Conservation (phyloP, 2,888 invertebrate species). For the Gymnoscelis rufifasciata region DNA sequence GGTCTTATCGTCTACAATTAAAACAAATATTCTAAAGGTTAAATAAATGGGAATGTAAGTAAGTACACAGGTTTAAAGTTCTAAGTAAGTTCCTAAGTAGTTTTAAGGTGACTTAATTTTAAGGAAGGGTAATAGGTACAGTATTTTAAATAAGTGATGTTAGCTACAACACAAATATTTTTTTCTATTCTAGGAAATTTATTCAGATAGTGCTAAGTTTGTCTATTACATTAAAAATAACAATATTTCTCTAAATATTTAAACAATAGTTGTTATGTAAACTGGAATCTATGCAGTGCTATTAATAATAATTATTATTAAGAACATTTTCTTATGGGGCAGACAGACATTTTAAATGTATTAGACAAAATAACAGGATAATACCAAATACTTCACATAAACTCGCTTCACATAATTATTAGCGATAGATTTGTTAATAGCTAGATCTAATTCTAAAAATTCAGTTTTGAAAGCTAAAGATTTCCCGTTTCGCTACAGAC, state of each 20-base stretch:
- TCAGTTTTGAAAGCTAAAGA: background rate
- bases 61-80: background rate
- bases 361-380: background rate
- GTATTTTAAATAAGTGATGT: background rate
- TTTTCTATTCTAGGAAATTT: background rate
- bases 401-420: background rate
- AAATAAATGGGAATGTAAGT: slow-evolving; percentile 19
- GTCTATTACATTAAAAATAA: no score
- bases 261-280: no score
- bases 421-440: slow-evolving; percentile 4
- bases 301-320: background rate
- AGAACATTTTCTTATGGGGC: background rate
- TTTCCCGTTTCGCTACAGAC: background rate
- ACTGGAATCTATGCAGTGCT: no score
- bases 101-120: background rate
- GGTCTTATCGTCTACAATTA: background rate
- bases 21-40: slow-evolving; percentile 1
- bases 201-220: background rate
- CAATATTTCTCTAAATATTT: no score
- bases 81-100: background rate
- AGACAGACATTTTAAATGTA: background rate
- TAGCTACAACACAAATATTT: background rate
- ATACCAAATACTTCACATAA: background rate
- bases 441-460: background rate
- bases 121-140: slow-evolving; percentile 2